Conservation (phyloP, 1,140 invertebrate genomes). For the Vanessa tameamea region DNA sequence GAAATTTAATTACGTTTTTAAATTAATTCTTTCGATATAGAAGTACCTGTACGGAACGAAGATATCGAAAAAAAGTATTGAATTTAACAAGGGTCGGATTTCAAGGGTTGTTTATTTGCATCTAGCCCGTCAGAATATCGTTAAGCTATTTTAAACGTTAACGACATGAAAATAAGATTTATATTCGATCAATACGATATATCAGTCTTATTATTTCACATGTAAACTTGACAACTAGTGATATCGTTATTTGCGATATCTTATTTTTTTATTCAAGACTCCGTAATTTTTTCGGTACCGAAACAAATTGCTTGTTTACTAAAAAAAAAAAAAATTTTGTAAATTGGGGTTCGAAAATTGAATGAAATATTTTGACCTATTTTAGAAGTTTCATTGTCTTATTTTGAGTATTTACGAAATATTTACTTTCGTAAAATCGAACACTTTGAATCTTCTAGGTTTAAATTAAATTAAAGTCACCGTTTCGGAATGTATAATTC, state of each 20-base stretch:
- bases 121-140: conserved; percentile 11
- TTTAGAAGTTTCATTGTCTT: too few species aligned
- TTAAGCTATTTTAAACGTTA: conserved; percentile 5
- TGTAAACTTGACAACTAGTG: conserved; percentile 27
- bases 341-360: background rate
- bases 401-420: too few species aligned
- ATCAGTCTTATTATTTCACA: conserved; percentile 28
- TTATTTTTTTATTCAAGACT: conserved; percentile 6
- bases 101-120: conserved; percentile 36
- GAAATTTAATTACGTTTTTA: background rate
- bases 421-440: too few species aligned
- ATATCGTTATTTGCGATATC: conserved; percentile 23
- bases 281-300: background rate
- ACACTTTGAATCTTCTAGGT: too few species aligned
- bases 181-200: conserved; percentile 13
- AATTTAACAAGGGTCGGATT: conserved; percentile 36
- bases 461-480: too few species aligned
- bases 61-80: conserved; percentile 33
- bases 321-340: background rate
- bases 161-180: background rate
- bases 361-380: background rate
- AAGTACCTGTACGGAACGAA: conserved; percentile 15
- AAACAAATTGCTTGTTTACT: background rate
- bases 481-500: too few species aligned
- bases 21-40: background rate